These are phyloP conservation scores for Rhynchotus rufescens DNA, from an alignment of 2,797 vertebrate genomes.

Conservation along the genomic window DNA sequence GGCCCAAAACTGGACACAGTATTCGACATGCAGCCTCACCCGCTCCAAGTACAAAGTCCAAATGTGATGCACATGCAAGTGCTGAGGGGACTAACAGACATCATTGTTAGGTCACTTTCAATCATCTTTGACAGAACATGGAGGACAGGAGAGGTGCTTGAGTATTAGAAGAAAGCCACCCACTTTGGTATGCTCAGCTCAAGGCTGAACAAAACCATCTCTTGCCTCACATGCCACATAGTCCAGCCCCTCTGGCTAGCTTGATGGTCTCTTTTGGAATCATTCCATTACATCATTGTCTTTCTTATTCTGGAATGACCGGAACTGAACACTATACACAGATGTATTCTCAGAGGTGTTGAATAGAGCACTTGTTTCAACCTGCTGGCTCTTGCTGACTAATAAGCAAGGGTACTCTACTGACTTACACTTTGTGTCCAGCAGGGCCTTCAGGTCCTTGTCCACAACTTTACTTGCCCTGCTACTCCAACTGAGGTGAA, in stretches of 20 bases:
- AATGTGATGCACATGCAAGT: too few relatives aligned
- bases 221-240: background rate
- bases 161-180: background rate
- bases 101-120: too few relatives aligned
- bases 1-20: too few relatives aligned
- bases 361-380: background rate
- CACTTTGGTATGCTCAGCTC: background rate
- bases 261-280: background rate
- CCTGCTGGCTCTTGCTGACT: background rate
- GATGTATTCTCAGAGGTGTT: fast-evolving
- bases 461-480: background rate
- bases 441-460: background rate
- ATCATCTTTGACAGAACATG: too few relatives aligned
- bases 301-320: background rate
- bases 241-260: background rate
- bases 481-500: background rate
- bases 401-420: background rate
- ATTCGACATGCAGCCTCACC: too few relatives aligned
- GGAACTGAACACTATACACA: background rate
- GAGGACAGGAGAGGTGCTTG: too few relatives aligned
- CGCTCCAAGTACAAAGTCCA: too few relatives aligned
- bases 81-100: too few relatives aligned
- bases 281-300: background rate
- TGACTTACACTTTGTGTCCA: background rate
- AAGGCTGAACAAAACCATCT: background rate